Evolutionary conservation across 2,797 vertebrate genomes (phyloP).

Genomic region (Sphenodon punctatus): DNA sequence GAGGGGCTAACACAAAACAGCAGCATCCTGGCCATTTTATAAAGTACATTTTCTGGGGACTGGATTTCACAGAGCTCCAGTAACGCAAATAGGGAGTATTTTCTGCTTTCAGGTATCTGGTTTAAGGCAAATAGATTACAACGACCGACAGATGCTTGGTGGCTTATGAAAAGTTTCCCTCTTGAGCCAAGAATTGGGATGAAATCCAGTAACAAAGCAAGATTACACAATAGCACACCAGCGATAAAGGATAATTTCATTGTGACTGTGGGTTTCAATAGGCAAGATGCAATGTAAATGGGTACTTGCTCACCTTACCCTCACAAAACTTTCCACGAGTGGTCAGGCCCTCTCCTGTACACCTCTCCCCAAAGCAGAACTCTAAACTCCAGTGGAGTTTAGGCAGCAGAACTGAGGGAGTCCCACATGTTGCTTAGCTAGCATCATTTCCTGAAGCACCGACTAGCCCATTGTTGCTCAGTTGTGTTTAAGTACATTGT

Average conservation of each 20-base stretch:
- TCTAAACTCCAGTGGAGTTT: no score
- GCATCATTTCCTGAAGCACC: background rate
- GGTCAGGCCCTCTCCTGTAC: background rate
- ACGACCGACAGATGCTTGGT: background rate
- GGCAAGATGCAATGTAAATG: no score
- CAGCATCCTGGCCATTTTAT: background rate
- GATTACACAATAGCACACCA: background rate
- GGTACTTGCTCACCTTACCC: no score
- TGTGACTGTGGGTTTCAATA: background rate
- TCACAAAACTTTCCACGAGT: no score
- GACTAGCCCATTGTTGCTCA: no score
- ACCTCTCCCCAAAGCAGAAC: background rate
- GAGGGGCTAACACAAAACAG: background rate
- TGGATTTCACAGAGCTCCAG: background rate
- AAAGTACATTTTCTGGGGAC: background rate
- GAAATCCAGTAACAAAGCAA: background rate
- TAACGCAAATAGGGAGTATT: background rate
- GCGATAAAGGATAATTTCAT: no score
- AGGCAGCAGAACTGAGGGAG: background rate
- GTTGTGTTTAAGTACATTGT: no score
- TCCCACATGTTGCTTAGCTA: rapidly evolving
- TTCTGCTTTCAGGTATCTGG: background rate
- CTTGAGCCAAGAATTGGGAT: background rate
- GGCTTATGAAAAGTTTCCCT: background rate
- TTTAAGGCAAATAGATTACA: rapidly evolving